These are phyloP conservation scores for Rallus crepitans DNA, from an alignment of 2,797 vertebrate genomes.

Conservation along the genomic window DNA sequence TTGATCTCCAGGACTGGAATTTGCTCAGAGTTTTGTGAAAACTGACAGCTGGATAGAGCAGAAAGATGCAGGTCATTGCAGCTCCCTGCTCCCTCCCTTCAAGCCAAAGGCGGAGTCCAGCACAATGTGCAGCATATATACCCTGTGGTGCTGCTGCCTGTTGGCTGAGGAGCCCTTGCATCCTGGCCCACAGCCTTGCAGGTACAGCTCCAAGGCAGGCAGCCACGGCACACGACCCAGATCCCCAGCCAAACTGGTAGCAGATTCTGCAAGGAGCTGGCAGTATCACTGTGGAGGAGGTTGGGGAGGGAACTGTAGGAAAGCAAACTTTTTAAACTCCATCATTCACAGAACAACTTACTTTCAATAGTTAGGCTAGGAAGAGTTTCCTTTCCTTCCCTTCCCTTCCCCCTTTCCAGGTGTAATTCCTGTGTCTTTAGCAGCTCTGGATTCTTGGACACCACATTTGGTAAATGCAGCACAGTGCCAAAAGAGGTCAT, in stretches of 20 bases:
- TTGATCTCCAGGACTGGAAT: not conserved
- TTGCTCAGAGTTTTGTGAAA: not conserved
- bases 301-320: not conserved
- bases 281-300: not conserved
- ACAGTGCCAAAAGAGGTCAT: fast-evolving
- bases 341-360: not conserved
- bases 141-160: not conserved
- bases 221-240: not conserved
- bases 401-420: not conserved
- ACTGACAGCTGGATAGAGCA: not conserved
- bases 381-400: not conserved
- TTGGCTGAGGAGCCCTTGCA: fast-evolving
- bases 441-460: not conserved
- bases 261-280: not conserved
- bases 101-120: not conserved
- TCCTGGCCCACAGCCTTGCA: not conserved
- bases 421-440: not conserved
- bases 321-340: not conserved
- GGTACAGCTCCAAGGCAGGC: not conserved
- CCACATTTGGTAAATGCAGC: fast-evolving
- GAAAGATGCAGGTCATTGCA: not conserved
- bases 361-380: not conserved
- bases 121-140: too few species aligned
- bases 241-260: not conserved
- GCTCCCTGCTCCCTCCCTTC: not conserved